These are phyloP conservation scores for Fragum fragum DNA, from an alignment of 2,888 invertebrate genomes.

Conservation along the genomic window DNA sequence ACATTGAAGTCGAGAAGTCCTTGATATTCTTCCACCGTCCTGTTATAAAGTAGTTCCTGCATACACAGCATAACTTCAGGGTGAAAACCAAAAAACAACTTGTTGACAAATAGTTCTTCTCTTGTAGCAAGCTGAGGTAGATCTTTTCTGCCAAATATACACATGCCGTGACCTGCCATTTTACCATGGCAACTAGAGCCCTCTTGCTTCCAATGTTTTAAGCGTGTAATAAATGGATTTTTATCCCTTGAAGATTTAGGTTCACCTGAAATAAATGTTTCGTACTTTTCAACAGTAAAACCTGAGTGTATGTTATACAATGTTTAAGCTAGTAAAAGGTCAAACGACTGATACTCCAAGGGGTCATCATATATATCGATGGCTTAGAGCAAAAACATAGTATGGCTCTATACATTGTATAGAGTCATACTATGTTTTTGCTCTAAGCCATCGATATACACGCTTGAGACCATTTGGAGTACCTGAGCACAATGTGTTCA, in stretches of 20 bases:
- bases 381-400: too few relatives aligned
- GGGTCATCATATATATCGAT: too few relatives aligned
- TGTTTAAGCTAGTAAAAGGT: too few relatives aligned
- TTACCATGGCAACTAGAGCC: not conserved
- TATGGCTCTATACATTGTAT: too few relatives aligned
- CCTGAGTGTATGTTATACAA: too few relatives aligned
- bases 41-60: constrained; percentile 5
- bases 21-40: not conserved
- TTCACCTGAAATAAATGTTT: constrained; percentile 1
- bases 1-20: not conserved
- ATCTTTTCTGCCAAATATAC: not conserved
- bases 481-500: too few relatives aligned
- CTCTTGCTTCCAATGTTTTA: not conserved
- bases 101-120: not conserved
- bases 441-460: too few relatives aligned
- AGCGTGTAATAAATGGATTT: not conserved
- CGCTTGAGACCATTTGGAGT: too few relatives aligned
- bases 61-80: not conserved
- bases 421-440: too few relatives aligned
- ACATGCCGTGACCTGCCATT: not conserved
- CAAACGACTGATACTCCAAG: too few relatives aligned
- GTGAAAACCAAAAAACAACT: not conserved
- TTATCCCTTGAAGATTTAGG: not conserved
- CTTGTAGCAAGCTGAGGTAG: not conserved
- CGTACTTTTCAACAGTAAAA: too few relatives aligned